Conservation (phyloP, 2,113 vertebrate genomes). For the Nycticorax nycticorax region DNA sequence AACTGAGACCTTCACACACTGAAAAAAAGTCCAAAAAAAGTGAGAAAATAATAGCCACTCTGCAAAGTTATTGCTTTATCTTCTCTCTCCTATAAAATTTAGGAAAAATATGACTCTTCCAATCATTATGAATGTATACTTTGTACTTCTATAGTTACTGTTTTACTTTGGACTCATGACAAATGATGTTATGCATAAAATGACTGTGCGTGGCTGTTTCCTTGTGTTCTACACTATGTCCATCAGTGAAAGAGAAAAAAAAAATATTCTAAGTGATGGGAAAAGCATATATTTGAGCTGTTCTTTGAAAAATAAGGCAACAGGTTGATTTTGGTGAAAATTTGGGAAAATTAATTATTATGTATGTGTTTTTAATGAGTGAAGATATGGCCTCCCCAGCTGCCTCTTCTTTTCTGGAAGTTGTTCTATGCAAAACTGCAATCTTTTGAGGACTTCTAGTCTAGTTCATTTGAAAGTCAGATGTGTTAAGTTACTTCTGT, state of each 20-base stretch:
- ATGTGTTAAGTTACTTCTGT: background rate
- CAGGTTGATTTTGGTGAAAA: background rate
- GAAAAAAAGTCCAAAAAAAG: background rate
- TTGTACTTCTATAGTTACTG: background rate
- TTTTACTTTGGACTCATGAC: background rate
- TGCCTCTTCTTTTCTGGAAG: background rate
- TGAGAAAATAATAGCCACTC: background rate
- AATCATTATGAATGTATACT: background rate
- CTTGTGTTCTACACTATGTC: background rate
- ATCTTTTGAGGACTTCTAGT: background rate
- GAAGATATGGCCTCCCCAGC: background rate
- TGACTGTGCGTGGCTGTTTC: fast-evolving
- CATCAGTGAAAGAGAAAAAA: background rate
- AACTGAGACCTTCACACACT: background rate
- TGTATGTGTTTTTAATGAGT: background rate
- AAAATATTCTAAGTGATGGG: background rate
- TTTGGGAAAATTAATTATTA: background rate
- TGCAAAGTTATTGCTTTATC: background rate
- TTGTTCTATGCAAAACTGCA: background rate
- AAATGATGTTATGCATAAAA: background rate
- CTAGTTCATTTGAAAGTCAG: background rate
- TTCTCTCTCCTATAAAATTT: background rate
- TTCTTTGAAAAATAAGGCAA: background rate
- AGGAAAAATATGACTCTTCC: background rate
- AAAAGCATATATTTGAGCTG: background rate